Conservation (phyloP, 1,140 invertebrate species). For the Leptoteleia sp. region DNA sequence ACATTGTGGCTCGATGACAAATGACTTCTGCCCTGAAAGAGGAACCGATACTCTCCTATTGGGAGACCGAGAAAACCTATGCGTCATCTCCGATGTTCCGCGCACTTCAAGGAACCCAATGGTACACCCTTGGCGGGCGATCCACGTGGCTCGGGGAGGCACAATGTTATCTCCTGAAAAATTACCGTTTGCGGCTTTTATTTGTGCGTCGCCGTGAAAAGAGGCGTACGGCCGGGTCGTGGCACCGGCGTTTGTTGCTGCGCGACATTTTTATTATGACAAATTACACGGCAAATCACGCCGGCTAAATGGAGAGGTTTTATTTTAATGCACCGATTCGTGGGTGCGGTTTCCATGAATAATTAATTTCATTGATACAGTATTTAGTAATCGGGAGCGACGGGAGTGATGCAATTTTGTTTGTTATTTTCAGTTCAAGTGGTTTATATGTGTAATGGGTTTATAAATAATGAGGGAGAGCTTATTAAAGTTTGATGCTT, state of each 20-base stretch:
- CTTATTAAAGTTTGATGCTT: too few relatives aligned
- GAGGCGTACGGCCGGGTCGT: constrained; percentile 11
- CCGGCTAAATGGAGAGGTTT: neutral
- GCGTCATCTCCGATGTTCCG: constrained; percentile 66
- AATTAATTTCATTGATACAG: too few relatives aligned
- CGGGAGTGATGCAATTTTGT: too few relatives aligned
- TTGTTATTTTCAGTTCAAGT: too few relatives aligned
- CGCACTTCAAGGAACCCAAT: constrained; percentile 37
- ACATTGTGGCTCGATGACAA: constrained; percentile 80
- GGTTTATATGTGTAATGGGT: too few relatives aligned
- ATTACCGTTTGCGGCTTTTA: constrained; percentile 32
- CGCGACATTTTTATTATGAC: constrained; percentile 43
- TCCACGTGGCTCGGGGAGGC: constrained; percentile 11
- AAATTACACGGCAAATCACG: constrained; percentile 21
- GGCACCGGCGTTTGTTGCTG: constrained; percentile 5
- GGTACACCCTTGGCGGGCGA: constrained; percentile 8
- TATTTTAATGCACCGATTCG: neutral
- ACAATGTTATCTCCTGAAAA: constrained; percentile 38
- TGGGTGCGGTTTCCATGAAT: neutral
- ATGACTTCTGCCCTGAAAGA: constrained; percentile 71
- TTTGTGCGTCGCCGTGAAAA: constrained; percentile 3
- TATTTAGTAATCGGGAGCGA: too few relatives aligned
- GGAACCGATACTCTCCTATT: constrained; percentile 48
- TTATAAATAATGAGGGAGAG: too few relatives aligned
- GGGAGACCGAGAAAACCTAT: constrained; percentile 58